These are phyloP conservation scores for Cephonodes hylas DNA, from an alignment of 2,888 invertebrate species.

Conservation along the genomic window DNA sequence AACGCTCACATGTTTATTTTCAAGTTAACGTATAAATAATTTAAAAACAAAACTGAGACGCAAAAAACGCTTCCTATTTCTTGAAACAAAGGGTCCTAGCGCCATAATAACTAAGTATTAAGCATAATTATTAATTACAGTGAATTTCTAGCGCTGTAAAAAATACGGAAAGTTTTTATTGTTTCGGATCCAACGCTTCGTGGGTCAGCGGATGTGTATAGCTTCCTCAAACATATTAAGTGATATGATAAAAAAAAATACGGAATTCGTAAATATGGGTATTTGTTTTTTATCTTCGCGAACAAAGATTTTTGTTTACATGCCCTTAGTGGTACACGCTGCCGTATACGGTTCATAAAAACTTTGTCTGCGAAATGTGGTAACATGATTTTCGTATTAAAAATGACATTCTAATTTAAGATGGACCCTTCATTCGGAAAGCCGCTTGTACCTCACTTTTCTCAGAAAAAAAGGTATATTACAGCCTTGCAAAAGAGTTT, in stretches of 20 bases:
- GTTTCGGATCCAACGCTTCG: conserved; percentile 6
- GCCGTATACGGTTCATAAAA: too few species aligned
- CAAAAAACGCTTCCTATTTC: background rate
- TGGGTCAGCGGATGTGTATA: conserved; percentile 30
- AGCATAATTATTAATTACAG: background rate
- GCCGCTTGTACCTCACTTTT: too few species aligned
- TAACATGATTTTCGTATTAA: too few species aligned
- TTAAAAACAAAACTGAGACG: background rate
- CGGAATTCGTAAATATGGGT: conserved; percentile 17
- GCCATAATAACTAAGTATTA: background rate
- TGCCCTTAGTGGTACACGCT: background rate
- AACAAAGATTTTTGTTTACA: background rate
- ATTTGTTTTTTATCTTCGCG: background rate
- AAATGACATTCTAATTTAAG: too few species aligned
- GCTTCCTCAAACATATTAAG: conserved; percentile 40
- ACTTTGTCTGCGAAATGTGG: too few species aligned
- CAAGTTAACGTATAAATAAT: background rate
- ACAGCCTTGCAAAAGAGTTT: too few species aligned
- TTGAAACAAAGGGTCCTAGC: background rate
- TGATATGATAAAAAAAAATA: conserved; percentile 21
- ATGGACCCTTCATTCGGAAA: too few species aligned
- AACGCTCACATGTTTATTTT: too few species aligned
- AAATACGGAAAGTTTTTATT: conserved; percentile 11
- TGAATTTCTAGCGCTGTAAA: conserved; percentile 11
- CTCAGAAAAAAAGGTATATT: too few species aligned